Conservation (phyloP, 2,888 invertebrate genomes). For the Gari tellinella region DNA sequence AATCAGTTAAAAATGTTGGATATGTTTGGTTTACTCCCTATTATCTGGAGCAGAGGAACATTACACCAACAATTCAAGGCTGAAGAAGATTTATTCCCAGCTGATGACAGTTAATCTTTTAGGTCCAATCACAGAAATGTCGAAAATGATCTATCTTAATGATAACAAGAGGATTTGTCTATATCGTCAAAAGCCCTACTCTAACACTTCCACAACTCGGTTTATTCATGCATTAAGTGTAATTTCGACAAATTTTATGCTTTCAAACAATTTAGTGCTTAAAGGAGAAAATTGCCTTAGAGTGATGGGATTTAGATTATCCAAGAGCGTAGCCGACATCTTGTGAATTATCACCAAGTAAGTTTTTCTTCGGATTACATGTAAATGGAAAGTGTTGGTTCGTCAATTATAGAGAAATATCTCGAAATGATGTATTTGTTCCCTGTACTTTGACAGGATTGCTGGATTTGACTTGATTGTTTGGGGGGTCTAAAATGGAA, state of each 20-base stretch:
- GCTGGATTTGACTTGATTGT: slow-evolving; percentile 9
- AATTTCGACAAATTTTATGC: slow-evolving; percentile 59
- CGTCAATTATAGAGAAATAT: slow-evolving; percentile 38
- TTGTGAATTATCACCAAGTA: slow-evolving; percentile 49
- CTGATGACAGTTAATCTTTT: slow-evolving; percentile 64
- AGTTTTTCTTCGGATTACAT: slow-evolving; percentile 47
- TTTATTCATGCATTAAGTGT: slow-evolving; percentile 64
- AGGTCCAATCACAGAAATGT: slow-evolving; percentile 52
- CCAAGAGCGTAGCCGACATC: slow-evolving; percentile 36
- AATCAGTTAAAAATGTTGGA: too few relatives aligned
- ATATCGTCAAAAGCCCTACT: slow-evolving; percentile 30
- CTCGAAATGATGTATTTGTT: slow-evolving; percentile 22
- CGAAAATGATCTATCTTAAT: slow-evolving; percentile 39
- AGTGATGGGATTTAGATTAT: slow-evolving; percentile 54
- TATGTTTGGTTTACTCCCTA: too few relatives aligned
- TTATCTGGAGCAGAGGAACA: too few relatives aligned
- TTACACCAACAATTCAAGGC: too few relatives aligned
- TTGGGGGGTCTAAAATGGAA: background rate
- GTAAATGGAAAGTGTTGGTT: slow-evolving; percentile 56
- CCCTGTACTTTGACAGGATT: slow-evolving; percentile 11
- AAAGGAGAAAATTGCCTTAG: slow-evolving; percentile 59
- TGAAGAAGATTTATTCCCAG: slow-evolving; percentile 44
- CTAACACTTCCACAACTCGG: slow-evolving; percentile 36
- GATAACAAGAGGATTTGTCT: slow-evolving; percentile 47
- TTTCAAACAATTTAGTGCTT: slow-evolving; percentile 64